Base-by-base conservation (phyloP, 2,888 invertebrate genomes). In the Drosophila anomalipes region DNA sequence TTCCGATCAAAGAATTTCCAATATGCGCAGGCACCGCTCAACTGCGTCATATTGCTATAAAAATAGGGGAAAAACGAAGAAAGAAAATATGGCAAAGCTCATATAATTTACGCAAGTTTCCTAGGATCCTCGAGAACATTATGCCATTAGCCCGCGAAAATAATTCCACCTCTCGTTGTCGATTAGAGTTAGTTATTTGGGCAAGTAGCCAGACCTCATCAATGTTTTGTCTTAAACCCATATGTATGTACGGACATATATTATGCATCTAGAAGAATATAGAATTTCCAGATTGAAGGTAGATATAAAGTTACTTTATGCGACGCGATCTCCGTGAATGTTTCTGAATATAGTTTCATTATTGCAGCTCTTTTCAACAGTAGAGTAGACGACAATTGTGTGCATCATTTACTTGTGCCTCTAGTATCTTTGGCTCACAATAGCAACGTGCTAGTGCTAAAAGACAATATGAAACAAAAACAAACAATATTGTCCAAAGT, bases 21-120 rank as follows among this genome's bases (percentile, higher is more conserved):
- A 79, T 74, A 79, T 75, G 82, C 66, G 73, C 86, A 88, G 86
- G 88, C 54, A 86, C 91, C 74, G 91, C 58, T 90, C 90, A 88
- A 90, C 91, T 86, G 84, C 88, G 73, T 74, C 77, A 80, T 77
- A 90, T 83, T 76, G 91, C 91, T 90, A 86, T 67, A 90, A 89
- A 74, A 80, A 44, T 32, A 6, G 22, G 41, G 32, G 28, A 33
- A 70, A 66, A 61, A 57, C 57, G 57, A 57, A 57, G 57, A 57
- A 57, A 56, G 47, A 76, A 71, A 28, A 51, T 58, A 33, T 67
- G 64, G 54, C 65, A 70, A 72, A 77, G 69, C 79, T 62, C 22
- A 70, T 63, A 73, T 47, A 73, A 70, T 44, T 81, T 81, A 79
- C 81, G 68, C 51, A 54, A 44, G 54, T 51, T 39, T 63, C 64